Base-by-base conservation (phyloP, 2,888 invertebrate species). In the Scaeva pyrastri region DNA sequence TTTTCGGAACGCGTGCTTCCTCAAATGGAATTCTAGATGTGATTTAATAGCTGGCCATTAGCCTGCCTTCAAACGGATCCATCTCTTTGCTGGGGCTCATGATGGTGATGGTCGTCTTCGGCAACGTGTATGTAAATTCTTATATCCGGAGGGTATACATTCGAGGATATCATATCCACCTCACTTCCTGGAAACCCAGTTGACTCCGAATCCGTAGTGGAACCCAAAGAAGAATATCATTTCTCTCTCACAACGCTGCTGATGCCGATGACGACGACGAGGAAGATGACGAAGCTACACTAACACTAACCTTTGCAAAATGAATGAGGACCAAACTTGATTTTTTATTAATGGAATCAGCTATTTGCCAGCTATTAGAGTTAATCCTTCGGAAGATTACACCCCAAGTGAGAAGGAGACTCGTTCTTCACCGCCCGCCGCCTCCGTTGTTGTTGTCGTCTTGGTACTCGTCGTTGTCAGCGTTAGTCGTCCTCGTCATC, bases 21-120 rank as follows among this genome's bases (percentile, higher is more conserved):
- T 86, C 87, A 89, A 89, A 88, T 88, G 80, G 88, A 89, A 89
- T 89, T 87, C 88, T 82, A 88, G 87, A 89, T 89, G 88, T 88
- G 88, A 88, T 88, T 89, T 89, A 89, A 89, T 89, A 88, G 89
- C 83, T 52, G 87, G 86, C 88, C 87, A 88, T 88, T 88, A 88
- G 88, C 78, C 71, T 72, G 88, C 80, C 79, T 72, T 75, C 80
- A 81, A 77, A 86, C 14, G 86, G 74, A 86, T 66, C 55, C 86
- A 72, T 73, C 72, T 72, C 80, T 60, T 70, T 41, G 52, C 62
- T 60, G 48, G 48, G 31, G 31, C 31, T 31, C 6, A 31, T 31
- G n/a, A 26, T 64, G 26, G 31, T 50, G 48, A 50, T 43, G 45
- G 48, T 71, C 39, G 60, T 68, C 55, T 55, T 39, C 23, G 16